Conservation (phyloP, 2,888 invertebrate genomes). For the Papilio gigon region DNA sequence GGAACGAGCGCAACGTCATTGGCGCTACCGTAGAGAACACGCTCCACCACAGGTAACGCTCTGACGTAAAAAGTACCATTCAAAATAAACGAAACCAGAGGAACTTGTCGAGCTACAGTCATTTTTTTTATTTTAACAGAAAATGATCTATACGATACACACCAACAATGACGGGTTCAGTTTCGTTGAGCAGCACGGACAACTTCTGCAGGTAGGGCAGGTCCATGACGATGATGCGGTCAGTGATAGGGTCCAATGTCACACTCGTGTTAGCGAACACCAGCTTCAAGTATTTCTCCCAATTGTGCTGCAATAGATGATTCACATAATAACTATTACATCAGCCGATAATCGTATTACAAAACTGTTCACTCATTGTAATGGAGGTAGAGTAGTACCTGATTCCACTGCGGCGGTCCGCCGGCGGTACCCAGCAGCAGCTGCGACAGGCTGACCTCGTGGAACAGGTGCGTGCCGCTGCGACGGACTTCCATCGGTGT, state of each 20-base stretch:
- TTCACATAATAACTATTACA: not conserved
- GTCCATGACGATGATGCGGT: conserved; percentile 86
- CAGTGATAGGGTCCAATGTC: conserved; percentile 71
- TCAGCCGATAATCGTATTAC: not conserved
- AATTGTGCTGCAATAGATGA: conserved; percentile 80
- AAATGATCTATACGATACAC: conserved; percentile 45
- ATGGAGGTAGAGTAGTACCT: conserved; percentile 56
- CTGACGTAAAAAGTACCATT: conserved; percentile 58
- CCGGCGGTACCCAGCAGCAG: conserved; percentile 76
- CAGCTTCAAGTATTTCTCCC: conserved; percentile 82
- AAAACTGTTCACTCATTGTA: not conserved
- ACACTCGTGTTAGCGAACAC: conserved; percentile 84
- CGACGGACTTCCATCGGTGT: conserved; percentile 84
- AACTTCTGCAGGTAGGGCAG: conserved; percentile 85
- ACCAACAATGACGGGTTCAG: conserved; percentile 82
- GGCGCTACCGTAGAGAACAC: conserved; percentile 85
- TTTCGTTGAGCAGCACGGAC: conserved; percentile 77
- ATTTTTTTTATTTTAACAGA: not conserved
- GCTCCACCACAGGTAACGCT: conserved; percentile 88
- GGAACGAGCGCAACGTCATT: conserved; percentile 81
- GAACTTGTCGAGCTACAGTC: no score
- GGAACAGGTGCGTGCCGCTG: conserved; percentile 84
- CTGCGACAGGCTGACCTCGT: conserved; percentile 83
- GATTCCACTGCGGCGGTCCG: conserved; percentile 78
- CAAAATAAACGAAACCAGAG: not conserved